Percentiles rank a stretch among this genome's conserved stretches.
These are phyloP conservation scores for Brachionus rotundiformis DNA, from an alignment of 1,140 invertebrate genomes.

Conservation along the genomic window DNA sequence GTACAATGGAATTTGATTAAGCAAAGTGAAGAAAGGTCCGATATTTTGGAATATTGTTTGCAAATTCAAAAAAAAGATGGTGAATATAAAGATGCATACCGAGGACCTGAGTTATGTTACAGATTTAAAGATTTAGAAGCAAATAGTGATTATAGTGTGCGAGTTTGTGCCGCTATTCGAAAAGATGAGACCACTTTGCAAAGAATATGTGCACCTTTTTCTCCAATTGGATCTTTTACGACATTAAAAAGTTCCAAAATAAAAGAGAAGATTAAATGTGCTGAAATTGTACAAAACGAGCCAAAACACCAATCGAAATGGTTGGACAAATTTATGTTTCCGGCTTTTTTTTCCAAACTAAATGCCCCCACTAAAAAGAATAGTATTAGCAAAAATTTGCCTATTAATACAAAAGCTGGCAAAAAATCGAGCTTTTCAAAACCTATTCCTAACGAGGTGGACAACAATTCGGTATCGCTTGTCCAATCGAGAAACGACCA, in stretches of 20 bases:
- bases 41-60: conserved; percentile 18
- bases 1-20: neutral
- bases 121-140: conserved; percentile 74
- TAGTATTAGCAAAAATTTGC: neutral
- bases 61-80: conserved; percentile 51
- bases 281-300: conserved; percentile 67
- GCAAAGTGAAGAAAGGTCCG: neutral
- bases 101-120: conserved; percentile 71
- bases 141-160: conserved; percentile 75
- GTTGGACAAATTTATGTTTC: conserved; percentile 54
- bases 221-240: conserved; percentile 63
- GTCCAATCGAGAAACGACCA: conserved; percentile 69
- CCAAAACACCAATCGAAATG: conserved; percentile 63
- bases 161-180: conserved; percentile 72
- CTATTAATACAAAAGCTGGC: neutral
- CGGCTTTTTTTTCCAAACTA: neutral
- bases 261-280: conserved; percentile 61
- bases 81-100: conserved; percentile 66
- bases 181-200: neutral
- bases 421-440: conserved; percentile 49
- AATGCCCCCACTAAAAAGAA: neutral
- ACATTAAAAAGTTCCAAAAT: conserved; percentile 59
- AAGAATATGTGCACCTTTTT: conserved; percentile 23
- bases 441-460: neutral
- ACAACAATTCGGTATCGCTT: conserved; percentile 54